Evolutionary conservation across 2,888 invertebrate genomes (phyloP), one percentile per base, ranked within the genome.

Genomic region (Sarcophaga caerulescens): DNA sequence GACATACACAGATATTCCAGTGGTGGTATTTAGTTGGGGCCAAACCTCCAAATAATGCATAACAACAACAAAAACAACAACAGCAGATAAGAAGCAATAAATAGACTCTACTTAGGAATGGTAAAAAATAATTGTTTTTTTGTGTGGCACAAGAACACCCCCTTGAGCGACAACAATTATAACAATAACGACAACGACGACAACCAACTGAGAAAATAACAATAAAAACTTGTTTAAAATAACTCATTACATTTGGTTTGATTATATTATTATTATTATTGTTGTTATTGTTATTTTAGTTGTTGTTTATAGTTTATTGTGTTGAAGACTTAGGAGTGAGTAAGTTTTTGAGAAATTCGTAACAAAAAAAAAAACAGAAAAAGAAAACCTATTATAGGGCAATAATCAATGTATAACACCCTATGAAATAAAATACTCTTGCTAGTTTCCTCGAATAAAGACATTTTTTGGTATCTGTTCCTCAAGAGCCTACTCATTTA

Each of bases 141-240:
- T 73, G 52, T 78, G 62, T 73, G 66, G 78, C 73, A 62, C 45
- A 78, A 63, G 83, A 78, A 69, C 73, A 83, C 68, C 78, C 35
- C 73, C 78, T 57, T 83, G 68, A 78, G 83, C 73, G 35, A 68
- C 60, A 83, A 71, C 57, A 17, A 59, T 44, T 69, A 75, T 25
- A 11, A n/a, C 57, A 81, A 71, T 19, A 73, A 77, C 21, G 59
- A 76, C 19, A 76, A 63, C 35, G 35, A 35, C 35, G 57, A 65
- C 23, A 35, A 65, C 63, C 23, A 63, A 52, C 52, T 14, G 52
- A 35, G 25, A 17, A 82, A 76, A 70, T 76, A 76, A 76, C 45
- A 17, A 66, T 77, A 71, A 71, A 45, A 60, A 68, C 59, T 52
- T 76, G 35, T 45, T 68, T 82, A 52, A 52, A 52, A 52, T 52